Conservation (phyloP, 2,888 invertebrate genomes). For the Troides aeacus region DNA sequence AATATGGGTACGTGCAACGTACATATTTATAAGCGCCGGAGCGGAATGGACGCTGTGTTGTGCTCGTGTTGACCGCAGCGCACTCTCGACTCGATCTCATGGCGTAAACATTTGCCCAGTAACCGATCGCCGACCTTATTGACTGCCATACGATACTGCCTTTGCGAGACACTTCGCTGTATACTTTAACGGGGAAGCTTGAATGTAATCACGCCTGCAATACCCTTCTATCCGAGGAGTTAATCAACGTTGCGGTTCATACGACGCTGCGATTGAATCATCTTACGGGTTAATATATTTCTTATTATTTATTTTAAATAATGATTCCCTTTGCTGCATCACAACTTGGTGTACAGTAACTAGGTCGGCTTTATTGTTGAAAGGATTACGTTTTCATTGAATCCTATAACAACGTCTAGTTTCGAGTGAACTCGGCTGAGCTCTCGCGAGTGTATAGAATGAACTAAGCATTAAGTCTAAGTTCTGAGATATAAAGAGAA, state of each 20-base stretch:
- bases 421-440: too few relatives aligned
- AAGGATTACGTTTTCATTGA: too few relatives aligned
- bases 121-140: conserved; percentile 63
- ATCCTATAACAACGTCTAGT: too few relatives aligned
- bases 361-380: background rate
- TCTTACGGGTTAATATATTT: background rate
- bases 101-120: conserved; percentile 66
- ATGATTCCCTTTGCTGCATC: background rate
- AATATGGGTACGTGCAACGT: conserved; percentile 17
- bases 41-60: conserved; percentile 52
- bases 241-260: conserved; percentile 10
- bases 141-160: conserved; percentile 58
- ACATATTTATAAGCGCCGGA: conserved; percentile 19
- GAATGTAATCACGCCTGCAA: conserved; percentile 34
- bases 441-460: too few relatives aligned
- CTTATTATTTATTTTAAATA: background rate
- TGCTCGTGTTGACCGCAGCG: conserved; percentile 61
- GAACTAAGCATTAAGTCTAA: too few relatives aligned
- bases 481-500: too few relatives aligned
- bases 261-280: background rate
- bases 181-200: conserved; percentile 43
- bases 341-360: background rate
- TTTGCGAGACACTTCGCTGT: conserved; percentile 52
- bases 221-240: conserved; percentile 22
- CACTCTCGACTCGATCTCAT: conserved; percentile 50